Evolutionary conservation across 2,113 vertebrate species (phyloP), one percentile per base, ranked within the genome.

Genomic region (Psophia crepitans): DNA sequence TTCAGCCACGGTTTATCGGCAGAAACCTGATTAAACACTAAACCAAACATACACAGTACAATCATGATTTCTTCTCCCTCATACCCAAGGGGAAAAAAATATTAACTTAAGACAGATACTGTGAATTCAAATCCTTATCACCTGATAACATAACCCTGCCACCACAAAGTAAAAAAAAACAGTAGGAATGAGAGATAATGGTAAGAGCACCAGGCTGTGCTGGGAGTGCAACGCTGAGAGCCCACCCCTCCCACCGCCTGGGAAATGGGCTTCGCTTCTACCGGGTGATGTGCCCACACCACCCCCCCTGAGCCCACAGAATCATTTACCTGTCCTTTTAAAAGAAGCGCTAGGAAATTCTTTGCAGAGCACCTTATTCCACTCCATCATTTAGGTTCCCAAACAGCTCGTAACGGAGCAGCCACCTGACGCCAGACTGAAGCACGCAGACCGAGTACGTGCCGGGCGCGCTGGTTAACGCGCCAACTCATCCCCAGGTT

Each of bases 401-500:
- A 1, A 24, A 41, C 12, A 23, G 48, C 49, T 23, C 18, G 27
- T 37, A 28, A 37, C 8, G 4, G n/a, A 28, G 7, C 54, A 26
- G 41, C 28, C 28, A 12, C 26, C 14, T 0, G 23, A 64, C 39
- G 28, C 27, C 63, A 57, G 70, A 2, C 51, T 12, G 13, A 21
- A 53, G 68, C 2, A 57, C 0, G 0, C 12, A 22, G 49, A 8
- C 5, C 15, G 28, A n/a, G 17, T 1, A 24, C 1, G 9, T 8
- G 21, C 46, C 27, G 21, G 12, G 24, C 4, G 0, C 17, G 14
- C 17, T 22, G 12, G 26, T 1, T 5, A 19, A 18, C 0, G 63
- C 2, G 2, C 46, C 60, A 70, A 2, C 33, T 26, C 28, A 39
- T 37, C 28, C 37, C 26, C 22, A 9, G 8, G 28, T 9, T 4